phyloP scores from a whole-genome alignment of 2,113 vertebrate genomes.

The Scytalopus superciliaris region DNA sequence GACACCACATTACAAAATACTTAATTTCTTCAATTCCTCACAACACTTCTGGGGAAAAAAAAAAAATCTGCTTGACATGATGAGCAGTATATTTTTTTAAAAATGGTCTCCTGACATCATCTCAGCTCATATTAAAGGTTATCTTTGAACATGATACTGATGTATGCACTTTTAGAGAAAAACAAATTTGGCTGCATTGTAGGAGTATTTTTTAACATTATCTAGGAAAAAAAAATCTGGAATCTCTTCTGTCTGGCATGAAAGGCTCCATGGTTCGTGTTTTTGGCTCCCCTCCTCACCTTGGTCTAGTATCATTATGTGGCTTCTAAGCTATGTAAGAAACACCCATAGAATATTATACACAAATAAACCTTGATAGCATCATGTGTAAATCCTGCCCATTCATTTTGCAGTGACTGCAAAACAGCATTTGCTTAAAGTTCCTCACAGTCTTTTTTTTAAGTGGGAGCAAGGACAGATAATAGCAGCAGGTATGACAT shows the following conservation, averaged over 20 bases:
- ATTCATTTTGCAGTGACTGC: background rate
- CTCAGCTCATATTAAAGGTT: background rate
- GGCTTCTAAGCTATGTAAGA: background rate
- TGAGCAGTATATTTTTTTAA: background rate
- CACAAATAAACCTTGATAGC: background rate
- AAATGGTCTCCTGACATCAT: background rate
- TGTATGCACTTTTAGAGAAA: background rate
- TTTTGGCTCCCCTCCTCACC: background rate
- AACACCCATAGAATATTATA: background rate
- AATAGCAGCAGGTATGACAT: background rate
- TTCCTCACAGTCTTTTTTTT: background rate
- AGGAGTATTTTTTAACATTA: background rate
- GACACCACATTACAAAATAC: background rate
- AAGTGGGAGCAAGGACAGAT: background rate
- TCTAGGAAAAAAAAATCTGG: background rate
- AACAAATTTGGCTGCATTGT: background rate
- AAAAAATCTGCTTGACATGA: background rate
- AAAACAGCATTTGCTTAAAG: background rate
- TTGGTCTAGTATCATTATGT: background rate
- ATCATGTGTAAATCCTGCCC: background rate
- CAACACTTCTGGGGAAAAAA: background rate
- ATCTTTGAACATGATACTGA: background rate
- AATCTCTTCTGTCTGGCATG: background rate
- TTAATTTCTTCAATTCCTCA: background rate
- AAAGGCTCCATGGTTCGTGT: background rate